Conservation (phyloP, 2,888 invertebrate genomes). For the Cosmia pyralina region DNA sequence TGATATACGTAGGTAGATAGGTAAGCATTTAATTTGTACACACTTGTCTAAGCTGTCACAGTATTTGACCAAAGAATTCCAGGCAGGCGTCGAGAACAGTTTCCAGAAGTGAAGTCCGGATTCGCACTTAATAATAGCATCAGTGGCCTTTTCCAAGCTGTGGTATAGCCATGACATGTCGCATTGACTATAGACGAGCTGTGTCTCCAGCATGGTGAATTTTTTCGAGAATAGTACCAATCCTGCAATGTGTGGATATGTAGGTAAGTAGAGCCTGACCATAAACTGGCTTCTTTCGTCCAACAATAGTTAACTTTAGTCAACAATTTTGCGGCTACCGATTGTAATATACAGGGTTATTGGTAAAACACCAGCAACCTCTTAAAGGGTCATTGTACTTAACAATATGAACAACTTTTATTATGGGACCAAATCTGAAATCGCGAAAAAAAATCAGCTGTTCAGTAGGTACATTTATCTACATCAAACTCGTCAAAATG, state of each 20-base stretch:
- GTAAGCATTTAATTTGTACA: conserved; percentile 48
- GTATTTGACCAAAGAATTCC: conserved; percentile 89
- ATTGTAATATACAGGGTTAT: no score
- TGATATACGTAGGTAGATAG: neutral
- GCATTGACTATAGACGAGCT: conserved; percentile 82
- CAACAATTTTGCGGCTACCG: neutral
- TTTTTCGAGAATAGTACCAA: conserved; percentile 89
- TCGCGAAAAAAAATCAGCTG: no score
- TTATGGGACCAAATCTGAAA: no score
- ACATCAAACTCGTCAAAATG: no score
- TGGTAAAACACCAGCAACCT: no score
- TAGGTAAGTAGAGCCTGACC: neutral
- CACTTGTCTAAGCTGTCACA: conserved; percentile 91
- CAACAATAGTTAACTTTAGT: neutral
- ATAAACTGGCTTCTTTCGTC: neutral
- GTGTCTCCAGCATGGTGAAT: conserved; percentile 91
- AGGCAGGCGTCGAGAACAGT: conserved; percentile 90
- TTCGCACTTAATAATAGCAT: conserved; percentile 91
- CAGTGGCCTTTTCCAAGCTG: conserved; percentile 89
- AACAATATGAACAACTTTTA: no score
- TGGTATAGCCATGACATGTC: conserved; percentile 91
- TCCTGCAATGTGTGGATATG: conserved; percentile 70
- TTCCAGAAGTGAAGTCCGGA: conserved; percentile 92
- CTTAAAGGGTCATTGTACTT: no score
- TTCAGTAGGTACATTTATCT: no score